Evolutionary conservation across 2,888 invertebrate genomes (phyloP).

Genomic region (Drosophila kuntzei): DNA sequence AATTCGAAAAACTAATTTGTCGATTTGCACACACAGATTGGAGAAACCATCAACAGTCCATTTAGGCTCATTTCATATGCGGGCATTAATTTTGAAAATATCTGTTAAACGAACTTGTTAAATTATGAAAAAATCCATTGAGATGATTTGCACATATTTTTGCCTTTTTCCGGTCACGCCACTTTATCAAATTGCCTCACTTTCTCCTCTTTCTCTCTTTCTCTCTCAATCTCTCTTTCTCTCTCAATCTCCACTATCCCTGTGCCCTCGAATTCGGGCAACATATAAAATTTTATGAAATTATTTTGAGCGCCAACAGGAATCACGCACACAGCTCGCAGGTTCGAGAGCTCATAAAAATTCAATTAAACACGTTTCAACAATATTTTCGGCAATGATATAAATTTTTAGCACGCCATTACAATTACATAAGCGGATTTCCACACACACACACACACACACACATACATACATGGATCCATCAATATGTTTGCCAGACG

Average conservation of each 20-base stretch:
- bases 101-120: conserved; percentile 39
- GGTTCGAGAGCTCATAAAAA: conserved; percentile 72
- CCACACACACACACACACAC: conserved; percentile 26
- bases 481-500: conserved; percentile 55
- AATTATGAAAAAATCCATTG: conserved; percentile 50
- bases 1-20: conserved; percentile 16
- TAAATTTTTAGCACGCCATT: conserved; percentile 77
- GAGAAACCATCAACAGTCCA: conserved; percentile 10
- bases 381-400: conserved; percentile 76
- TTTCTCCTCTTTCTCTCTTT: background rate
- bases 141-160: conserved; percentile 44
- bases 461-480: background rate
- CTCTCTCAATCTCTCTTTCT: background rate
- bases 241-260: too few relatives aligned
- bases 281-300: conserved; percentile 74
- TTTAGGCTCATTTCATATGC: conserved; percentile 30
- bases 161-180: conserved; percentile 51
- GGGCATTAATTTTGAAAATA: conserved; percentile 19
- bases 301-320: conserved; percentile 52
- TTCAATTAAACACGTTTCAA: conserved; percentile 80
- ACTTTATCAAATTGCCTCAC: conserved; percentile 64
- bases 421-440: conserved; percentile 80
- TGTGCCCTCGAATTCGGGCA: conserved; percentile 22
- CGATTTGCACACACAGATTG: background rate
- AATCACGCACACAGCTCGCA: conserved; percentile 52